Conservation (phyloP, 2,888 invertebrate genomes). For the Mythimna vitellina region DNA sequence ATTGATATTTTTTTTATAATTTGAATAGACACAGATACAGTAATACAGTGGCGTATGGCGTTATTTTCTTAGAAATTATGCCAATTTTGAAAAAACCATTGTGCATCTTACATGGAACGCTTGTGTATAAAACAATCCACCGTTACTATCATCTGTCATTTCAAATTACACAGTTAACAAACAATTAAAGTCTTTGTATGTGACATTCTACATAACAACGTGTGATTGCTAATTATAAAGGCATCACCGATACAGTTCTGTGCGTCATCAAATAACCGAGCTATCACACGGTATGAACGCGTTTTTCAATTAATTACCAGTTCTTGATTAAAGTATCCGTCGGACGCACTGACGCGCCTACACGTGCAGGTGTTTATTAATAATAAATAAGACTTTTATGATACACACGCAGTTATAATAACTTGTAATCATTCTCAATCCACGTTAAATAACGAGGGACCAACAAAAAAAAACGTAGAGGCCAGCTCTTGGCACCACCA, state of each 20-base stretch:
- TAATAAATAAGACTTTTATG: constrained; percentile 73
- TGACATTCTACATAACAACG: constrained; percentile 32
- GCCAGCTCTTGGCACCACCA: constrained; percentile 80
- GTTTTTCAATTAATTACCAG: constrained; percentile 77
- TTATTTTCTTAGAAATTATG: background rate
- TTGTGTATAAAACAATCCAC: constrained; percentile 11
- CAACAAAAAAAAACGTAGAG: constrained; percentile 80
- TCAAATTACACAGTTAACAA: constrained; percentile 32
- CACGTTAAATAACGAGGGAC: constrained; percentile 77
- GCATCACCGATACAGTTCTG: constrained; percentile 60
- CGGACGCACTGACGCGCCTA: constrained; percentile 73
- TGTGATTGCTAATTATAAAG: constrained; percentile 58
- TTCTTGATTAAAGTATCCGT: constrained; percentile 82
- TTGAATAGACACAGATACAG: background rate
- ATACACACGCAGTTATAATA: constrained; percentile 79
- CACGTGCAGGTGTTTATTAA: constrained; percentile 82
- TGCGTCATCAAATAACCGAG: constrained; percentile 69
- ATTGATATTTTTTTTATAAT: background rate
- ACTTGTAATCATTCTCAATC: constrained; percentile 79
- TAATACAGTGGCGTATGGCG: background rate
- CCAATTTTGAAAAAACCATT: background rate
- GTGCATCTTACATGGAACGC: background rate
- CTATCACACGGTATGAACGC: constrained; percentile 67
- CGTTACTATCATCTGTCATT: constrained; percentile 6
- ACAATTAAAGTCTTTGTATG: constrained; percentile 31